Evolutionary conservation across 2,797 vertebrate species (phyloP).

Genomic region (Mastacembelus armatus): DNA sequence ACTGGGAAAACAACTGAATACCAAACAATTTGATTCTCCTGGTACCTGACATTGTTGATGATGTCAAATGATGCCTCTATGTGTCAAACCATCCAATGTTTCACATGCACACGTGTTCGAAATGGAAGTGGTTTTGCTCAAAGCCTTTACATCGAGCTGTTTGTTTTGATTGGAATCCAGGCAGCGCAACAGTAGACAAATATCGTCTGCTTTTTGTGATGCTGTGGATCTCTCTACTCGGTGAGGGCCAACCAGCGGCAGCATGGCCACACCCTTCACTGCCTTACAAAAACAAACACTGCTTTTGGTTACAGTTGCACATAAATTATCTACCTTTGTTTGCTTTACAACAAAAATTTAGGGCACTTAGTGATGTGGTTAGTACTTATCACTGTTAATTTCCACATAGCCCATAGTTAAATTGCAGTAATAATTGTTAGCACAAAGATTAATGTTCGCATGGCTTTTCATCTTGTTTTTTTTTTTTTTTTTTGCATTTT

Average conservation of each 20-base stretch:
- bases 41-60: too few species aligned
- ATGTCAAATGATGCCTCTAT: too few species aligned
- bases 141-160: conserved; percentile 47
- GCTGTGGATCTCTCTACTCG: conserved; percentile 48
- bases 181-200: conserved; percentile 45
- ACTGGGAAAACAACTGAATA: too few species aligned
- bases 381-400: conserved; percentile 29
- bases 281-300: conserved; percentile 65
- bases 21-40: too few species aligned
- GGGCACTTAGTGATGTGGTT: conserved; percentile 30
- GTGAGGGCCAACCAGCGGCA: conserved; percentile 52
- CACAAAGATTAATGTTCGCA: conserved; percentile 10
- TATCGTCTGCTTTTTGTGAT: conserved; percentile 66
- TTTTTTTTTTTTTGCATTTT: background rate
- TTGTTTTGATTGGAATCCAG: conserved; percentile 68
- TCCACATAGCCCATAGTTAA: conserved; percentile 3
- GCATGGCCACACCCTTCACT: conserved; percentile 38
- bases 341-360: too few species aligned
- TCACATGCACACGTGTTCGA: too few species aligned
- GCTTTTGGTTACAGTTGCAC: conserved; percentile 43
- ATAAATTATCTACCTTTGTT: conserved; percentile 14
- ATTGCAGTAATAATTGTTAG: conserved; percentile 18
- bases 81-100: too few species aligned
- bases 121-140: conserved; percentile 34
- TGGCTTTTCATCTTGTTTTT: conserved; percentile 22